Evolutionary conservation across 2,797 vertebrate genomes (phyloP), one percentile per base, ranked within the genome.

Genomic region (Chromobotia macracanthus): DNA sequence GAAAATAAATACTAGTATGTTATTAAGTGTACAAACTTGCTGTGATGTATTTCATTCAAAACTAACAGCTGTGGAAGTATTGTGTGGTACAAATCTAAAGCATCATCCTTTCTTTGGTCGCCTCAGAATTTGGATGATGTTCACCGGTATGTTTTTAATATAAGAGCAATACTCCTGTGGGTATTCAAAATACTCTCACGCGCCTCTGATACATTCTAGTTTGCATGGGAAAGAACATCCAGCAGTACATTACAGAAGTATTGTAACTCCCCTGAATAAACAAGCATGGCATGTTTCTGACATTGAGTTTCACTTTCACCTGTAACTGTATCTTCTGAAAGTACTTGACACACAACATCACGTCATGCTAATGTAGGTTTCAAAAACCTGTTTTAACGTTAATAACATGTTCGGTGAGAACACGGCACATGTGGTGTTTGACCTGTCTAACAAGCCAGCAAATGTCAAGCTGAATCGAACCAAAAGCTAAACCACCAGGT

Each of bases 291-390:
- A 31, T 23, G 11, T 56, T n/a, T n/a, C 18, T n/a, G 44, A n/a
- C 8, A 19, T n/a, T 21, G 8, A 3, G 41, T 60, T 77, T 77
- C 65, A 77, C 55, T 69, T 77, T 77, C 53, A 50, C 16, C 18
- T 68, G 10, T 10, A 56, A 9, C 10, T 68, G 10, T 10, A 56
- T 3, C 10, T 19, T 31, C 31, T 60, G 9, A 69, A 69, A 77
- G 75, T 77, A 56, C 75, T 64, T 19, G 56, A 67, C 67, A 58
- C 12, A 66, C 35, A 68, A 16, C 8, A 44, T 67, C 12, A 68
- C 13, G 28, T 18, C 25, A 46, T 44, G 28, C 13, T 53, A 50
- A n/a, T 23, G 50, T 21, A 38, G 15, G 4, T 51, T 64, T 64
- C 44, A 51, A 21, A 28, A 64, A 21, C 60, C 44, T 51, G 60